These are phyloP conservation scores for Scopus umbretta DNA, from an alignment of 2,113 vertebrate genomes.

Conservation along the genomic window DNA sequence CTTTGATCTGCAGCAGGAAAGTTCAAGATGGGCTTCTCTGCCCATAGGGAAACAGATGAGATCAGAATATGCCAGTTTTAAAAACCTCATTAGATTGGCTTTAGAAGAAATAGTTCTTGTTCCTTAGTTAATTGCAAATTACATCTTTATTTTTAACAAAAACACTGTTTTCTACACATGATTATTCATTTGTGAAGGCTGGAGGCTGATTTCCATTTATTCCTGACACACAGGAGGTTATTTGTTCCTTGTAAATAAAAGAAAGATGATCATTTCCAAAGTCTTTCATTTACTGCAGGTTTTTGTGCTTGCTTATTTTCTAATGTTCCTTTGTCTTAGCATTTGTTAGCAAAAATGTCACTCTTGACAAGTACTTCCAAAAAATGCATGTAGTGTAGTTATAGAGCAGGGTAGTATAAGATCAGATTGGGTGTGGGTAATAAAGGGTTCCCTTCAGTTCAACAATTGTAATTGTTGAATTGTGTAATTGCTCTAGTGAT, in stretches of 20 bases:
- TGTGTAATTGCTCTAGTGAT: background rate
- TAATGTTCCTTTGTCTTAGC: background rate
- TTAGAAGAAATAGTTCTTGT: background rate
- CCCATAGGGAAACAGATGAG: slow-evolving; percentile 11
- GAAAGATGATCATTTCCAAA: background rate
- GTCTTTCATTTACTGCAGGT: background rate
- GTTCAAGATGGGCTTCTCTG: background rate
- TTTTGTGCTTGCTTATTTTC: background rate
- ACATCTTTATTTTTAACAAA: background rate
- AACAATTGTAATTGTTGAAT: too few species aligned
- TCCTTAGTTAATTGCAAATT: slow-evolving; percentile 7
- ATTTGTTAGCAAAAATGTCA: background rate
- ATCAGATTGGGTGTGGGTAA: background rate
- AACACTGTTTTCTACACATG: background rate
- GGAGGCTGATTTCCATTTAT: slow-evolving; percentile 17
- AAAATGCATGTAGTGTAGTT: background rate
- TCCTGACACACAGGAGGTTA: background rate
- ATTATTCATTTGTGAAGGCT: background rate
- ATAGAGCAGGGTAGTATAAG: background rate
- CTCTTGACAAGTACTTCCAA: background rate
- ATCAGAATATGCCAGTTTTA: slow-evolving; percentile 4
- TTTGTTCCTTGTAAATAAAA: slow-evolving; percentile 4
- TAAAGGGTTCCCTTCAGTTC: background rate
- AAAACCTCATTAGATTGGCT: background rate
- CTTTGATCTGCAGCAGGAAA: slow-evolving; percentile 52